These are phyloP conservation scores for Holothuria scabra DNA, from an alignment of 53 echinoderm and acorn worm species.

Conservation along the genomic window DNA sequence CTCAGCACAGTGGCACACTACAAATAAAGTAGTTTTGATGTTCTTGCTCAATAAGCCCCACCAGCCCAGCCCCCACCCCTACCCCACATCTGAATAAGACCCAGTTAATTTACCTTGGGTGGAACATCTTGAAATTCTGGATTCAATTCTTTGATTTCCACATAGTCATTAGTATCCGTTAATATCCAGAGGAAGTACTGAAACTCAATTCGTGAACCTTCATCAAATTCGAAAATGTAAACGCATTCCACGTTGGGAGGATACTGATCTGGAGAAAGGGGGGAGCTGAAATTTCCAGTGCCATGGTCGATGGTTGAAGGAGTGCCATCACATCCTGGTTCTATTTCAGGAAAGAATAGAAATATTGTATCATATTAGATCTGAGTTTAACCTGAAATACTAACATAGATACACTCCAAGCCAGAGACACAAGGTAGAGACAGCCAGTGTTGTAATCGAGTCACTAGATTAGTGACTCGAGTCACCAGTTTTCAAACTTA, in stretches of 20 bases:
- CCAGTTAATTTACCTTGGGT: not conserved
- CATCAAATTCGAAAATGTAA: constrained; percentile 43
- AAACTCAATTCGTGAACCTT: constrained; percentile 46
- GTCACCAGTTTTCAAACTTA: too few relatives aligned
- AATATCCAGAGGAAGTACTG: constrained; percentile 58
- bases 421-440: too few relatives aligned
- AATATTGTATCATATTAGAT: too few relatives aligned
- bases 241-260: constrained; percentile 73
- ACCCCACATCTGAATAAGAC: too few relatives aligned
- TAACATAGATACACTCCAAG: too few relatives aligned
- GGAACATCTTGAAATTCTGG: constrained; percentile 39
- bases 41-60: too few relatives aligned
- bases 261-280: constrained; percentile 71
- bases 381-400: too few relatives aligned
- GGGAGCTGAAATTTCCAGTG: constrained; percentile 79
- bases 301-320: constrained; percentile 38
- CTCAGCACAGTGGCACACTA: too few relatives aligned
- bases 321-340: constrained; percentile 63
- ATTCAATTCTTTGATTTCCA: constrained; percentile 72
- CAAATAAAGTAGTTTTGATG: too few relatives aligned
- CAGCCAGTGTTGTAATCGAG: too few relatives aligned
- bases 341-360: not conserved
- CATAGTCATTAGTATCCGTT: constrained; percentile 59
- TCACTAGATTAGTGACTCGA: too few relatives aligned
- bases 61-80: too few relatives aligned